Percentiles rank a stretch among this genome's conserved stretches.
These are phyloP conservation scores for Nezara viridula DNA, from an alignment of 2,888 invertebrate species.

Conservation along the genomic window DNA sequence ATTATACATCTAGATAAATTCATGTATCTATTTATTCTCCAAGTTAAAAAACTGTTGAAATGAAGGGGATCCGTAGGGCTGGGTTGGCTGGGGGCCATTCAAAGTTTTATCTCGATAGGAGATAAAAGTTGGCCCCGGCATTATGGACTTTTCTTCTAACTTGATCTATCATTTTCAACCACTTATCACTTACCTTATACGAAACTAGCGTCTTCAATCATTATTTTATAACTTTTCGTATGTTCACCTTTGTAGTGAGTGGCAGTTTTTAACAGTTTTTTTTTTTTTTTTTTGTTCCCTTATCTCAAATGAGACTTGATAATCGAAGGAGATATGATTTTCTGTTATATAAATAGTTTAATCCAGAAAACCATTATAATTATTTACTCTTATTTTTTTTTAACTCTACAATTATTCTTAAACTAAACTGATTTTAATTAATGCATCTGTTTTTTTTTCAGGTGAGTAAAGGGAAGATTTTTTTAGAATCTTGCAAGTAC, in stretches of 20 bases:
- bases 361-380: no score
- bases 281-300: background rate
- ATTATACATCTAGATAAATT: no score
- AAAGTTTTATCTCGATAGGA: slow-evolving; percentile 24
- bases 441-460: no score
- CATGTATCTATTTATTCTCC: background rate
- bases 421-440: no score
- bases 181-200: slow-evolving; percentile 41
- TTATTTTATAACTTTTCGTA: slow-evolving; percentile 1
- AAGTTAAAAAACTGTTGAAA: slow-evolving; percentile 28
- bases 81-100: background rate
- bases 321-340: no score
- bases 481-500: no score
- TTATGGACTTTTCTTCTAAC: slow-evolving; percentile 33
- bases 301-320: background rate
- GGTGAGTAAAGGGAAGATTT: no score
- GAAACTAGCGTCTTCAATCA: slow-evolving; percentile 6
- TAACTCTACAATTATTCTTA: no score
- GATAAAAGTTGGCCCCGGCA: slow-evolving; percentile 20
- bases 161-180: slow-evolving; percentile 25
- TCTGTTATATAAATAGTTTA: no score
- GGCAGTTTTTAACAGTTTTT: background rate
- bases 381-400: no score
- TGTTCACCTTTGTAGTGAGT: background rate
- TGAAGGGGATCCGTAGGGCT: background rate